Evolutionary conservation across 2,797 vertebrate genomes (phyloP).

Genomic region (Sebastes oblongus): DNA sequence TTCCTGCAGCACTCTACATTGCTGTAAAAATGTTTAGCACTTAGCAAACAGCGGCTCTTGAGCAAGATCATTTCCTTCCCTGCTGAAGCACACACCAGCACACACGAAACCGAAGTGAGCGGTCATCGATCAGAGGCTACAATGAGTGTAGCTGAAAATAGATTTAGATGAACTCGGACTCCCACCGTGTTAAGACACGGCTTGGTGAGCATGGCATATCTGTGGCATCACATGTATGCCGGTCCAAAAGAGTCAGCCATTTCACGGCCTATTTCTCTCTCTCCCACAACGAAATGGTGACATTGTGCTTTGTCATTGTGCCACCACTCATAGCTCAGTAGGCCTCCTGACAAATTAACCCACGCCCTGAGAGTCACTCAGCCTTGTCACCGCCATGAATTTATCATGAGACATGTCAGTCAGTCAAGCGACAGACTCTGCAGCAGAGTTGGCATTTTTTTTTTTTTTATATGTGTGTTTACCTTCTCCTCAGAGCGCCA

Average conservation of each 20-base stretch:
- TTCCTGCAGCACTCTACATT: too few species aligned
- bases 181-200: conserved; percentile 27
- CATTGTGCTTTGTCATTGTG: conserved; percentile 66
- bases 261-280: conserved; percentile 70
- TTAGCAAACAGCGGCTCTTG: not conserved
- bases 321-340: conserved; percentile 60
- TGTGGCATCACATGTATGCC: conserved; percentile 11
- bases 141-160: conserved; percentile 34
- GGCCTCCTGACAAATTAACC: conserved; percentile 73
- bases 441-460: not conserved
- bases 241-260: conserved; percentile 51
- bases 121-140: conserved; percentile 26
- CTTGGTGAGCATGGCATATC: conserved; percentile 36
- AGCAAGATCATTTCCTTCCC: not conserved
- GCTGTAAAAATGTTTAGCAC: not conserved
- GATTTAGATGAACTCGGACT: conserved; percentile 40
- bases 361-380: conserved; percentile 67
- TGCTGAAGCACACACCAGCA: not conserved
- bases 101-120: not conserved
- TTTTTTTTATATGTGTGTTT: conserved; percentile 1
- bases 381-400: conserved; percentile 74
- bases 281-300: conserved; percentile 57
- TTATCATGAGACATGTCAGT: conserved; percentile 74
- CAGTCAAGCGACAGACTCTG: conserved; percentile 54
- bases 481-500: conserved; percentile 21